These are phyloP conservation scores for Lepidothrix coronata DNA, from an alignment of 2,113 vertebrate species.

Conservation along the genomic window DNA sequence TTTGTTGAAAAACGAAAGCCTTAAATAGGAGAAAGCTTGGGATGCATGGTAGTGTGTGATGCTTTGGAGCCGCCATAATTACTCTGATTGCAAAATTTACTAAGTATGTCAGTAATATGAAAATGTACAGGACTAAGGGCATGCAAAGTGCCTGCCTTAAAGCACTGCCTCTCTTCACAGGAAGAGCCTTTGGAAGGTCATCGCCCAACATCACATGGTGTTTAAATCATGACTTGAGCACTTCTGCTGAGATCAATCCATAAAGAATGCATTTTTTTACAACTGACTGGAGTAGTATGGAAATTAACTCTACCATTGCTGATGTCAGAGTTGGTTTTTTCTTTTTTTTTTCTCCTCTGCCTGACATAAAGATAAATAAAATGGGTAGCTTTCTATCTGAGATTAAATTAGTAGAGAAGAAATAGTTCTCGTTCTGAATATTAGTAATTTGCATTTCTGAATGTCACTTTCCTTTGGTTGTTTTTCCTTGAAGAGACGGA, in stretches of 20 bases:
- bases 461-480: background rate
- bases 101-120: background rate
- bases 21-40: background rate
- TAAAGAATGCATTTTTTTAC: background rate
- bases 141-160: background rate
- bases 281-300: background rate
- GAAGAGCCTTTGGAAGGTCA: background rate
- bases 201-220: background rate
- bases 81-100: background rate
- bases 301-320: background rate
- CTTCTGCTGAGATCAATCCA: background rate
- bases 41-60: background rate
- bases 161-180: background rate
- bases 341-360: background rate
- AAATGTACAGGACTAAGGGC: background rate
- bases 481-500: background rate
- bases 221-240: background rate
- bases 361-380: background rate
- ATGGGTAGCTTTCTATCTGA: background rate
- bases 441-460: background rate
- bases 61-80: background rate
- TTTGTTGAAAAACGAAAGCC: background rate
- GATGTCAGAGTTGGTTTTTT: background rate
- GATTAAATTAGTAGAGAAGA: background rate
- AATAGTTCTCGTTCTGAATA: background rate